phyloP scores from a whole-genome alignment of 1,140 invertebrate genomes.

The Papilio machaon region DNA sequence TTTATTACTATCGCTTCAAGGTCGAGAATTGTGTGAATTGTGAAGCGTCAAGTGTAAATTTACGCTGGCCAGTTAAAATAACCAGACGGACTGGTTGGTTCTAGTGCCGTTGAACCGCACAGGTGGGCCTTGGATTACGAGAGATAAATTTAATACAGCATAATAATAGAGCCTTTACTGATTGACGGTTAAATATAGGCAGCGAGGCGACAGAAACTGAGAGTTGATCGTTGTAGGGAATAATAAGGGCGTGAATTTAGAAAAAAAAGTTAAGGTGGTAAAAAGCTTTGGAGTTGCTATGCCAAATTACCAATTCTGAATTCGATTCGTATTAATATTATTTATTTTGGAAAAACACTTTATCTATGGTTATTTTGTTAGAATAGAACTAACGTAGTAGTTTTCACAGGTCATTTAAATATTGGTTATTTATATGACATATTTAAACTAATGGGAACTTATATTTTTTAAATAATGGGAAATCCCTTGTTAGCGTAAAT shows the following conservation, averaged over 20 bases:
- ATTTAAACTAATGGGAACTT: too few species aligned
- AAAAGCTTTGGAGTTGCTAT: not conserved
- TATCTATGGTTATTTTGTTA: not conserved
- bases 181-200: constrained; percentile 53
- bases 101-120: constrained; percentile 78
- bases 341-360: not conserved
- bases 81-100: constrained; percentile 74
- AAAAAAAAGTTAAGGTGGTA: constrained; percentile 30
- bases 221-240: constrained; percentile 44
- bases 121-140: constrained; percentile 77
- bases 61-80: constrained; percentile 66
- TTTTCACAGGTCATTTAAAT: too few species aligned
- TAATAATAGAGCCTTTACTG: constrained; percentile 71
- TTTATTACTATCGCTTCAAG: constrained; percentile 53
- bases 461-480: not conserved
- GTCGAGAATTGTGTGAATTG: constrained; percentile 59
- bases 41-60: constrained; percentile 67
- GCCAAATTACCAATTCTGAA: not conserved
- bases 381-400: not conserved
- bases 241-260: constrained; percentile 7
- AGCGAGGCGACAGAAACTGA: constrained; percentile 57
- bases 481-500: not conserved
- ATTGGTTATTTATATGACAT: too few species aligned
- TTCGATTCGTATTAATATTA: not conserved
- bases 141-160: constrained; percentile 76